Evolutionary conservation across 2,113 vertebrate species (phyloP).

Genomic region (Ailuropoda melanoleuca): DNA sequence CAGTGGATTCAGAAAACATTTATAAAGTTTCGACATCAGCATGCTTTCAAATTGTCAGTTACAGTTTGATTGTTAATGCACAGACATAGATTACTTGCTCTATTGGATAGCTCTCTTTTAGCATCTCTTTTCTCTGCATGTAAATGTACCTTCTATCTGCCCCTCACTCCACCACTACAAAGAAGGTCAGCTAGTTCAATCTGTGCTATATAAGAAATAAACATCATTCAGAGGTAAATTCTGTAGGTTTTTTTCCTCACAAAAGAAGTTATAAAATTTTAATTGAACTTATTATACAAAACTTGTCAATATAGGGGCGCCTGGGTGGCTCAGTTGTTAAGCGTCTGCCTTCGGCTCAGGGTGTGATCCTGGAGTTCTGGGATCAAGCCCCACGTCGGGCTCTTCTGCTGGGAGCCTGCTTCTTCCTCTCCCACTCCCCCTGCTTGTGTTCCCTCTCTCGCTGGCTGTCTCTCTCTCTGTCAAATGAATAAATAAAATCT

Average conservation of each 20-base stretch:
- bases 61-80: background rate
- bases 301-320: background rate
- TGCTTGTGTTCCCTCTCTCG: too few species aligned
- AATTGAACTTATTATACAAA: background rate
- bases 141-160: background rate
- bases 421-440: too few species aligned
- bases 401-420: too few species aligned
- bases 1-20: background rate
- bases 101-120: background rate
- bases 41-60: background rate
- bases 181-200: background rate
- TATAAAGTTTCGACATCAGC: background rate
- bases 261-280: background rate
- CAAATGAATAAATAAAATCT: too few species aligned
- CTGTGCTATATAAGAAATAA: background rate
- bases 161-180: accelerated
- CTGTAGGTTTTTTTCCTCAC: background rate
- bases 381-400: too few species aligned
- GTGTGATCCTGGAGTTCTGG: too few species aligned
- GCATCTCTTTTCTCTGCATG: background rate
- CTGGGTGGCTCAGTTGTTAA: too few species aligned
- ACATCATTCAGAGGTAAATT: background rate
- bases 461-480: too few species aligned
- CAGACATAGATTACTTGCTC: background rate
- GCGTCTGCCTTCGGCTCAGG: too few species aligned